These are phyloP conservation scores for Napeogenes inachia DNA, from an alignment of 2,888 invertebrate genomes.

Conservation along the genomic window DNA sequence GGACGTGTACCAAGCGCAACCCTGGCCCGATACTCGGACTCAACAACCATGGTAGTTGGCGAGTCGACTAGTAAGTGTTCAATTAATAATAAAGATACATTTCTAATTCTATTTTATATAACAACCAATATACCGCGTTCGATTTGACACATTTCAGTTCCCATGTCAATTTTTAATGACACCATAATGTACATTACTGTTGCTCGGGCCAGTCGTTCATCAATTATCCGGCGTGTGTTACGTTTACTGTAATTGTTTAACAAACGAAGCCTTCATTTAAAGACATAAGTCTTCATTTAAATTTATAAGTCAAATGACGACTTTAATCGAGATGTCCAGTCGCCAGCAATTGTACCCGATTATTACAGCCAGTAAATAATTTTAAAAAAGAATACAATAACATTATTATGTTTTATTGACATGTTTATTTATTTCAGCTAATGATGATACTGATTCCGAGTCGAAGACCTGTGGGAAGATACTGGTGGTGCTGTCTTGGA, in stretches of 20 bases:
- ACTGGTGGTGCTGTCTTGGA: slow-evolving; percentile 88
- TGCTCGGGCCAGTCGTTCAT: slow-evolving; percentile 34
- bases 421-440: slow-evolving; percentile 47
- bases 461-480: slow-evolving; percentile 89
- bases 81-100: neutral
- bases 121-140: slow-evolving; percentile 11
- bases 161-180: slow-evolving; percentile 56
- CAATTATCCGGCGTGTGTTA: slow-evolving; percentile 34
- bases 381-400: slow-evolving; percentile 12
- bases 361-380: slow-evolving; percentile 42
- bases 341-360: slow-evolving; percentile 62
- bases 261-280: neutral
- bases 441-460: slow-evolving; percentile 79
- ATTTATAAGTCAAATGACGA: slow-evolving; percentile 32
- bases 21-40: slow-evolving; percentile 50
- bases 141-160: slow-evolving; percentile 41
- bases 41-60: slow-evolving; percentile 49
- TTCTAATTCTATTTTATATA: slow-evolving; percentile 2
- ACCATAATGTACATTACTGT: slow-evolving; percentile 19
- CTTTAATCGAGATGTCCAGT: slow-evolving; percentile 65
- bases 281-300: neutral
- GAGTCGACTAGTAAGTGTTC: slow-evolving; percentile 42
- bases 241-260: slow-evolving; percentile 32
- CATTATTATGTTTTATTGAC: neutral
- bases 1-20: slow-evolving; percentile 37